Percentiles rank a stretch among this genome's conserved stretches.
These are phyloP conservation scores for Ceratotherium simum DNA, from an alignment of 2,113 vertebrate species.

Conservation along the genomic window DNA sequence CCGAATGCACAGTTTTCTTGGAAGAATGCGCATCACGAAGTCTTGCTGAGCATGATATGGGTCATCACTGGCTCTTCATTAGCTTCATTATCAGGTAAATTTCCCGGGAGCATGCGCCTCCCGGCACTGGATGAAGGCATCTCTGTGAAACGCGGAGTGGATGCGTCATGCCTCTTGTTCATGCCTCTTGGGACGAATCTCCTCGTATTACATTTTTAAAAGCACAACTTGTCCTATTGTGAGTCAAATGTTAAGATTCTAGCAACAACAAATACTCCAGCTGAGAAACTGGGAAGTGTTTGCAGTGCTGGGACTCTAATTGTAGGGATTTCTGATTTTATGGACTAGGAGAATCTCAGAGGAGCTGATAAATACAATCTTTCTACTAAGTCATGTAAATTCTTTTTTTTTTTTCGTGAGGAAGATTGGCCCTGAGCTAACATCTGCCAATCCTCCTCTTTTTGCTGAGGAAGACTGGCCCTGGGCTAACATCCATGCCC, in stretches of 20 bases:
- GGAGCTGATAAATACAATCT: background rate
- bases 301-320: background rate
- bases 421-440: too few species aligned
- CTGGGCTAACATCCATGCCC: too few species aligned
- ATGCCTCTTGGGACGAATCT: background rate
- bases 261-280: background rate
- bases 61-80: background rate
- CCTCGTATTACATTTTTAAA: background rate
- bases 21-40: fast-evolving
- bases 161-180: background rate
- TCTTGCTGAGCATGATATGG: background rate
- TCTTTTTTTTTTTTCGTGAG: too few species aligned
- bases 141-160: background rate
- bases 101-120: background rate
- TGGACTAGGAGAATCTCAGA: background rate
- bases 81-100: background rate
- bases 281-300: background rate
- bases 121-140: background rate
- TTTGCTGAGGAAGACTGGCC: too few species aligned
- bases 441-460: too few species aligned
- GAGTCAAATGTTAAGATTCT: background rate
- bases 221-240: background rate
- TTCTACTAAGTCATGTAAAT: background rate
- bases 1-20: background rate
- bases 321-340: background rate